A percentile compares a stretch with the other conserved stretches of the same genome.
Conservation (phyloP, 2,113 vertebrate species). For the Melanostigma gelatinosum region DNA sequence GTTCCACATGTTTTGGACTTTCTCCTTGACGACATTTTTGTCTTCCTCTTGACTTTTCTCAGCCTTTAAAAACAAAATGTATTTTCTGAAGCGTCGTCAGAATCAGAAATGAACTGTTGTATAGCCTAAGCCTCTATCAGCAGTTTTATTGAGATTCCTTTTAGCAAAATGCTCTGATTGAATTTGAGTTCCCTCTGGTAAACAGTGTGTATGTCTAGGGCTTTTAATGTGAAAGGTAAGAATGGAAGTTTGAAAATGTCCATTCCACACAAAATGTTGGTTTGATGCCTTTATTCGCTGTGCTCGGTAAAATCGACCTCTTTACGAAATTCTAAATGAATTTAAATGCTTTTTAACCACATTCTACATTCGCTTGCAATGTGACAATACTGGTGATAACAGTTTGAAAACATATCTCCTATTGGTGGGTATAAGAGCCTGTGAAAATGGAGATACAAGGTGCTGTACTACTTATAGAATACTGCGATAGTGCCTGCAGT, state of each 20-base stretch:
- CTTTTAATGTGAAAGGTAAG: background rate
- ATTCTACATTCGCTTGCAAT: too few relatives aligned
- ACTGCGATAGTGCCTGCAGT: background rate
- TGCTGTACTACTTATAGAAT: background rate
- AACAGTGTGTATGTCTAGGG: background rate
- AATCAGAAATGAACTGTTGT: too few relatives aligned
- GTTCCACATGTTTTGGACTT: constrained; percentile 8
- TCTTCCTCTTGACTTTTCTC: background rate
- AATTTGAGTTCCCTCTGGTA: background rate
- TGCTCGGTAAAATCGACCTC: too few relatives aligned
- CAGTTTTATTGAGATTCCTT: background rate
- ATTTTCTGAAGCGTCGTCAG: background rate
- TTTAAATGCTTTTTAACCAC: too few relatives aligned
- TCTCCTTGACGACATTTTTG: too few relatives aligned
- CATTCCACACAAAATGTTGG: background rate
- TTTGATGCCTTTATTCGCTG: too few relatives aligned
- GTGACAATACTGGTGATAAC: too few relatives aligned
- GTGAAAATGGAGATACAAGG: background rate
- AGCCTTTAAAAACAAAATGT: background rate
- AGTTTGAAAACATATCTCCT: background rate
- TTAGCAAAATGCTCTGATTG: background rate
- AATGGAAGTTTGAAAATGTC: background rate
- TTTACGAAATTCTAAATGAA: too few relatives aligned
- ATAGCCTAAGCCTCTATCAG: background rate
- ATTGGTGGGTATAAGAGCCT: background rate